phyloP scores from a whole-genome alignment of 2,113 vertebrate species.

The Cariama cristata region DNA sequence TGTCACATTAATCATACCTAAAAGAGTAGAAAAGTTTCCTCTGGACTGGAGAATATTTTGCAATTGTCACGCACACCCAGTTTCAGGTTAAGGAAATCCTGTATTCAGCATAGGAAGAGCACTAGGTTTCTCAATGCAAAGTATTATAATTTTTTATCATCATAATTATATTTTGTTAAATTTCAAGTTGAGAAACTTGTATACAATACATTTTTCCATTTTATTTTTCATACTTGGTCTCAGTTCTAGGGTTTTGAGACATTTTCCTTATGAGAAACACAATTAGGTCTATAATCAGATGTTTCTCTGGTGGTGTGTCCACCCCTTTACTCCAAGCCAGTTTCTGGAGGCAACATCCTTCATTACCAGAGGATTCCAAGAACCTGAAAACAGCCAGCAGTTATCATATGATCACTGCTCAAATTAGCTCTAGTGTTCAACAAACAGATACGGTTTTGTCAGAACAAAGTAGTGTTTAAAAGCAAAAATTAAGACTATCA shows the following conservation, averaged over 20 bases:
- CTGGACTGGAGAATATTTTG: neutral
- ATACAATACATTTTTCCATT: neutral
- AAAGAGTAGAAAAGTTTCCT: neutral
- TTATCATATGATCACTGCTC: neutral
- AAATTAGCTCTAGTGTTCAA: neutral
- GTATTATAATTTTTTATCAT: neutral
- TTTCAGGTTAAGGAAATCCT: neutral
- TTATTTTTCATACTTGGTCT: neutral
- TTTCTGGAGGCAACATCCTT: neutral
- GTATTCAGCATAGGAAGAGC: neutral
- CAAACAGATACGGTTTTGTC: neutral
- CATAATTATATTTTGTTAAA: neutral
- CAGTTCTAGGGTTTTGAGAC: neutral
- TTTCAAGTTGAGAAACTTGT: neutral
- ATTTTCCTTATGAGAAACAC: neutral
- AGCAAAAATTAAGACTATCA: neutral
- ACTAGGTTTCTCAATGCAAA: neutral
- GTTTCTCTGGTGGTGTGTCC: neutral
- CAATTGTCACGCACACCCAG: neutral
- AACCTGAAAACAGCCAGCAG: neutral
- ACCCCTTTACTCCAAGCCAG: neutral
- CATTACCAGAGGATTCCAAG: neutral
- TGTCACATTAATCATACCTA: neutral
- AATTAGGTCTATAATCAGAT: neutral
- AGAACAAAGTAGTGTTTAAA: neutral